These are phyloP conservation scores for Cyphomyrus plagiostoma DNA, from an alignment of 2,113 vertebrate genomes.

Conservation along the genomic window DNA sequence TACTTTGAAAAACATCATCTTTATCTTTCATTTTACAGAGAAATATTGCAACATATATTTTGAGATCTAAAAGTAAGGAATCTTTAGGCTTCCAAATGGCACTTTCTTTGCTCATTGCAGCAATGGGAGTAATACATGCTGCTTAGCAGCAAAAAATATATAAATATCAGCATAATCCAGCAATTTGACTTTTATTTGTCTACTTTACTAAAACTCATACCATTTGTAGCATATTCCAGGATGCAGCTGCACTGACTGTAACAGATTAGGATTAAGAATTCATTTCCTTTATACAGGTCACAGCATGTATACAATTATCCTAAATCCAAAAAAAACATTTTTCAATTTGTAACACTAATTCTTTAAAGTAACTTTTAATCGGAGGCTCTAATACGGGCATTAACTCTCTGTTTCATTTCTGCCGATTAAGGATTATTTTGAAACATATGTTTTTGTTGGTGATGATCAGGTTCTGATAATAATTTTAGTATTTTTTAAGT, in stretches of 20 bases:
- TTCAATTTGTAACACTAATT: conserved; percentile 52
- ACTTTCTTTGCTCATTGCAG: background rate
- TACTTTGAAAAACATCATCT: background rate
- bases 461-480: conserved; percentile 8
- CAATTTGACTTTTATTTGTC: conserved; percentile 32
- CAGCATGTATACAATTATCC: conserved; percentile 66
- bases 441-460: conserved; percentile 53
- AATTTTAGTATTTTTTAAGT: no score
- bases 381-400: conserved; percentile 40
- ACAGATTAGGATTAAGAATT: conserved; percentile 67
- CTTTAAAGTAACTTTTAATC: conserved; percentile 44
- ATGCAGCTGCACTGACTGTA: conserved; percentile 68
- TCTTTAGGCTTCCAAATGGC: background rate
- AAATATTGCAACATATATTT: background rate
- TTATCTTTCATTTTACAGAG: background rate
- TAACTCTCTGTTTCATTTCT: conserved; percentile 39
- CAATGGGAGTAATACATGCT: background rate
- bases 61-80: background rate
- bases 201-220: conserved; percentile 44
- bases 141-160: background rate
- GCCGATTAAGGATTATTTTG: conserved; percentile 42
- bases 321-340: conserved; percentile 64
- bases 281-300: conserved; percentile 61
- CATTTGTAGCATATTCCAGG: conserved; percentile 46
- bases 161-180: conserved; percentile 39